Evolutionary conservation across 2,113 vertebrate species (phyloP).

Genomic region (Uria aalge): DNA sequence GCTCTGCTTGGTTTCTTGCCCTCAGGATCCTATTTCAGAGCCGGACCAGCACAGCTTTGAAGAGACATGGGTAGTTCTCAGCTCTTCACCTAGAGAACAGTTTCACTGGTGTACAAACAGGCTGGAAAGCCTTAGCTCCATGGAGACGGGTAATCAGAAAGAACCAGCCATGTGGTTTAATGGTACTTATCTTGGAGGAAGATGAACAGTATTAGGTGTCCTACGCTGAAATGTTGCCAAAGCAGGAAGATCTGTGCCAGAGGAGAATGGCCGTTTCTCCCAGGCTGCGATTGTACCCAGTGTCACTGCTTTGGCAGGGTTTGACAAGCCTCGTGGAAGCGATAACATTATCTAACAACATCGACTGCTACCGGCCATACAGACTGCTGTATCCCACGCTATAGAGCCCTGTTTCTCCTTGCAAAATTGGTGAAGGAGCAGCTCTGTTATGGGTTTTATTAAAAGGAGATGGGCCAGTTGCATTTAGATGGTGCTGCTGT

Average conservation of each 20-base stretch:
- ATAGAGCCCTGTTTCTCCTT: not conserved
- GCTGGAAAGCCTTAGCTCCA: not conserved
- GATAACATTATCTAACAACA: not conserved
- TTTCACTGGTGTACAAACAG: not conserved
- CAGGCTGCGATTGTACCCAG: not conserved
- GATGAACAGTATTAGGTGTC: not conserved
- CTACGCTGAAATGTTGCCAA: not conserved
- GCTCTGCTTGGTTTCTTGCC: not conserved
- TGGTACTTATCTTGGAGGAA: not conserved
- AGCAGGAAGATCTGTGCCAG: not conserved
- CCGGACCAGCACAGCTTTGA: not conserved
- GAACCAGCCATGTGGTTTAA: not conserved
- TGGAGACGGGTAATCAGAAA: not conserved
- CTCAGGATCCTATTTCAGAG: not conserved
- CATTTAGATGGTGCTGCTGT: not conserved
- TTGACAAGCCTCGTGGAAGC: not conserved
- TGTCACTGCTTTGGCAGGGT: not conserved
- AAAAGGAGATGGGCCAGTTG: not conserved
- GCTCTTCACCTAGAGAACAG: not conserved
- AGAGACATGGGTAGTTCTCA: not conserved
- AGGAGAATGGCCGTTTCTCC: not conserved
- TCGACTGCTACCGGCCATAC: not conserved
- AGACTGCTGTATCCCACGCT: not conserved
- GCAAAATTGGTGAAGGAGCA: not conserved
- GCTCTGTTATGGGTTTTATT: not conserved